Percentiles rank a stretch among this genome's conserved stretches.
These are phyloP conservation scores for Scaptodrosophila lebanonensis DNA, from an alignment of 1,140 invertebrate genomes.

Conservation along the genomic window DNA sequence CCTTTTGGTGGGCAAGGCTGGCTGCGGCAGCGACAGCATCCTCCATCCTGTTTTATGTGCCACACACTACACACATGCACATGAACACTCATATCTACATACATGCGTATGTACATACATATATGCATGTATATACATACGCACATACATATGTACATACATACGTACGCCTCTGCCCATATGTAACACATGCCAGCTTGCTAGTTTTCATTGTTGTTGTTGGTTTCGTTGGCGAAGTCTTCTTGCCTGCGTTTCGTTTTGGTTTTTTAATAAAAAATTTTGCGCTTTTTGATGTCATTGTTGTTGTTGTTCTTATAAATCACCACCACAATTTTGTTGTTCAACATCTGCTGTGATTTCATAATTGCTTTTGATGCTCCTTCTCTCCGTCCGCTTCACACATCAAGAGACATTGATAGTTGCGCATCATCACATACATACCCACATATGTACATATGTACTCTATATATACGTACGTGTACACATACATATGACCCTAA, in stretches of 20 bases:
- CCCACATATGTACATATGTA: too few species aligned
- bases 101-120: slow-evolving; percentile 7
- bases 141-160: slow-evolving; percentile 10
- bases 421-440: slow-evolving; percentile 27
- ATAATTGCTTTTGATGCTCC: slow-evolving; percentile 72
- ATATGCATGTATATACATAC: slow-evolving; percentile 15
- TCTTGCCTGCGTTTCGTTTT: slow-evolving; percentile 28
- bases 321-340: slow-evolving; percentile 66
- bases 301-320: slow-evolving; percentile 61
- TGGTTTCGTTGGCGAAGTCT: too few species aligned
- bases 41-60: slow-evolving; percentile 55
- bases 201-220: slow-evolving; percentile 20
- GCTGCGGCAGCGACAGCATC: too few species aligned
- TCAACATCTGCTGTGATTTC: slow-evolving; percentile 73
- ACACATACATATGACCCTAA: too few species aligned
- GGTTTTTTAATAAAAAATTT: slow-evolving; percentile 43
- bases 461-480: slow-evolving; percentile 2
- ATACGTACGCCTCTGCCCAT: slow-evolving; percentile 49
- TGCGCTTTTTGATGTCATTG: slow-evolving; percentile 54
- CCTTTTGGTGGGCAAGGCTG: slow-evolving; percentile 60
- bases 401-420: slow-evolving; percentile 45
- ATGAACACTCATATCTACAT: not conserved
- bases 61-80: slow-evolving; percentile 11
- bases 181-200: slow-evolving; percentile 17
- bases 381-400: slow-evolving; percentile 34